Evolutionary conservation across 2,113 vertebrate genomes (phyloP).

Genomic region (Clarias macrocephalus): DNA sequence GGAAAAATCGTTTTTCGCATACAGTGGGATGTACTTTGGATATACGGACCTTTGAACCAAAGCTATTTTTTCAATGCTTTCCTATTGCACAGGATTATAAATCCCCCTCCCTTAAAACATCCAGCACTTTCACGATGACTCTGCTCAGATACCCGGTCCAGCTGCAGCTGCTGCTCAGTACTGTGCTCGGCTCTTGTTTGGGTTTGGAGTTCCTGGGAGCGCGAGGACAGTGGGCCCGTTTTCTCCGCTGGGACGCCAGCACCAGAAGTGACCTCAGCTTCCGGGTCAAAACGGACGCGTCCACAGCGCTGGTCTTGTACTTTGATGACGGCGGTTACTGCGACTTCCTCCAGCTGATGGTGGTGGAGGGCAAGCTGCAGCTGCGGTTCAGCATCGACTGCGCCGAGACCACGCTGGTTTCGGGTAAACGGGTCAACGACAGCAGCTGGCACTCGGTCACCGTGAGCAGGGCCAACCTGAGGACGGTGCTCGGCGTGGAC

Average conservation of each 20-base stretch:
- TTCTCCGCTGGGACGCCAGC: slow-evolving; percentile 98
- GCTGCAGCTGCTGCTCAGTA: slow-evolving; percentile 84
- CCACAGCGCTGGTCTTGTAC: slow-evolving; percentile 92
- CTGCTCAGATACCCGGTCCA: slow-evolving; percentile 82
- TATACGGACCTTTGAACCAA: slow-evolving; percentile 55
- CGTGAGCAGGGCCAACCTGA: slow-evolving; percentile 85
- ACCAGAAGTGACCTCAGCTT: slow-evolving; percentile 93
- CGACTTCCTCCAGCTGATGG: slow-evolving; percentile 91
- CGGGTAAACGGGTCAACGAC: slow-evolving; percentile 85
- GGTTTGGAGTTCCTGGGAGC: slow-evolving; percentile 91
- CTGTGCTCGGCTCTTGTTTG: slow-evolving; percentile 82
- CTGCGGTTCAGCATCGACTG: slow-evolving; percentile 95
- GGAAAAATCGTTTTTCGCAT: neutral
- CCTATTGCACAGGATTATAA: slow-evolving; percentile 65
- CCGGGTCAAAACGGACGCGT: slow-evolving; percentile 90
- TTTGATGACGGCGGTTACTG: slow-evolving; percentile 96
- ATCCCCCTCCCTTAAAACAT: slow-evolving; percentile 19
- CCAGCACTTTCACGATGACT: slow-evolving; percentile 74
- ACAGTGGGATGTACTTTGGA: slow-evolving; percentile 64
- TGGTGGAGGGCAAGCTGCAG: slow-evolving; percentile 87
- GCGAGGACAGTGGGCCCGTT: slow-evolving; percentile 96
- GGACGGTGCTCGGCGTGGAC: slow-evolving; percentile 85
- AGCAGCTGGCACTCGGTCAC: slow-evolving; percentile 88
- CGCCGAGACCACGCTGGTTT: slow-evolving; percentile 82
- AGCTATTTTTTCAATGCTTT: slow-evolving; percentile 57